Base-by-base conservation (phyloP, 2,113 vertebrate genomes). In the Cyanocitta stelleri region DNA sequence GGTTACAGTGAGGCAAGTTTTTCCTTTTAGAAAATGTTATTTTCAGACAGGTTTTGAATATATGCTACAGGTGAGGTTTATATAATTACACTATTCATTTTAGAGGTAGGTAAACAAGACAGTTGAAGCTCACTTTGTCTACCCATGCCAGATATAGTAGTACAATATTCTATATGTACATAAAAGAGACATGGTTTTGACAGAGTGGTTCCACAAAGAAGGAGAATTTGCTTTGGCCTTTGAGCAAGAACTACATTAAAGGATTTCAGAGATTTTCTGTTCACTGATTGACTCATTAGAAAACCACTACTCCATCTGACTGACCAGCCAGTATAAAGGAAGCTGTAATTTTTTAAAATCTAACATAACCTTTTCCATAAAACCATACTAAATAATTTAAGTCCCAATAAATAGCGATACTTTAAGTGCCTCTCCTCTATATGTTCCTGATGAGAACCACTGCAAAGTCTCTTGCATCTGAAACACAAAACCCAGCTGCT, bases 141-240 rank as follows among this genome's bases (percentile, higher is more conserved):
- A 71, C 17, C n/a, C 58, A 64, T 51, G 41, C 19, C 71, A 96
- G 69, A 88, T 85, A 61, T 1, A 80, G 19, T 46, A 80, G 52
- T 83, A 82, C 91, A 85, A 75, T n/a, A 61, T 91, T 87, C 84
- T 49, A 29, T 16, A 48, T 56, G 30, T 78, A 62, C 81, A 73
- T 82, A 44, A 7, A 78, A 48, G 16, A 30, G 9, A 92, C 76
- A 78, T 20, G 8, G 39, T 91, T 97, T 72, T 77, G 35, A 82
- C 51, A 27, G 4, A 76, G 21, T 59, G 2, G 35, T n/a, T 87
- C 35, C 22, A 69, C 10, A 63, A 67, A 85, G 33, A 72, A 96
- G 69, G 16, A 90, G 33, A 94, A 94, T 93, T 92, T 82, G 35
- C 30, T 78, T 94, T 96, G 84, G 52, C 51, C 55, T 93, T 93